Evolutionary conservation across 2,113 vertebrate species (phyloP), one percentile per base, ranked within the genome.

Genomic region (Panthera tigris): DNA sequence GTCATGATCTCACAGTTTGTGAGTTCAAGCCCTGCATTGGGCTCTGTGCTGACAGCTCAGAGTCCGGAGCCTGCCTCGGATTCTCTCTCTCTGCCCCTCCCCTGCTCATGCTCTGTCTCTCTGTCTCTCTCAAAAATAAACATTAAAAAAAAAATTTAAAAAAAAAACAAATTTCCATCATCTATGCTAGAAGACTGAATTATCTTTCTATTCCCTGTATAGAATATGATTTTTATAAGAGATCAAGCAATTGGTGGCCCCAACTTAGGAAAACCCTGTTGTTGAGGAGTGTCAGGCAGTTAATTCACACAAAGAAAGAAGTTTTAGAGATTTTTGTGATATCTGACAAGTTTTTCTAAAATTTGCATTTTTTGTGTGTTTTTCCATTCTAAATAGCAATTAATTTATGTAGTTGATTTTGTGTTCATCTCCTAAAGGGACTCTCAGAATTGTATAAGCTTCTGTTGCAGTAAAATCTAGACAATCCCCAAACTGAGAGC

Each of bases 311-410:
- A 55, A 15, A 18, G 57, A 87, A 48, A 69, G 57, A 83, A 45
- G 50, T 85, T 89, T 91, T 33, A 71, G 39, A 91, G 18, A 79
- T 92, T 68, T 84, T 95, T 39, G 14, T 76, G 82, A 50, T 92
- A 89, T 23, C 31, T 92, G 12, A 13, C 39, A 89, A 4, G 27
- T 86, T 76, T 95, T 79, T 71, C 12, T 14, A 3, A 45, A 31
- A 16, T 13, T 85, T 85, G 15, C 48, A 52, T 50, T 71, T 52
- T 76, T 4, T 15, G 33, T 48, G 9, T 48, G 3, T 63, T 97
- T 95, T 96, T 48, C 78, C 41, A 45, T 85, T 57, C 36, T 93
- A 79, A 96, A 61, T 83, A 55, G 87, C 93, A 79, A 79, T 86
- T 41, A 61, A 45, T 9, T 74, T 78, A 74, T 45, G 1, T 41